Base-by-base conservation (phyloP, 2,113 vertebrate genomes). In the Hydrochoerus hydrochaeris region DNA sequence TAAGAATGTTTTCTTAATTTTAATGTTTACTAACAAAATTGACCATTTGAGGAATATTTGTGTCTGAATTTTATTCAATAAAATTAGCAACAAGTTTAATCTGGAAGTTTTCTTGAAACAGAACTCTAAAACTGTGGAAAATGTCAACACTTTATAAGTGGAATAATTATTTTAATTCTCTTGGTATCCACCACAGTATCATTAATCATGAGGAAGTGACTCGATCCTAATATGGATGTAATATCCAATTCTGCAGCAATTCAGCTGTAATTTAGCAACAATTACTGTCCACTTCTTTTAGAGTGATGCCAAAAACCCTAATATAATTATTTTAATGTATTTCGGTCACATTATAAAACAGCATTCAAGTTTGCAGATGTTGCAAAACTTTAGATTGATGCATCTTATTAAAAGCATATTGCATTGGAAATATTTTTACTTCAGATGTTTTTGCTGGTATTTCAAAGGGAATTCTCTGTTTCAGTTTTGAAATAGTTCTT, bases 211-310 rank as follows among this genome's bases (percentile, higher is more conserved):
- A 91, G 91, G 71, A 97, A 97, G 7, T 95, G 78, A 92, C 38
- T 87, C 62, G 60, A 98, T 97, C 78, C 86, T 98, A 98, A 97
- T 98, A 94, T 75, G 90, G 62, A 94, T 98, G 85, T 96, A 98
- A 98, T 97, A 97, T 92, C 88, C 97, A 94, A 97, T 91, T 98
- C 96, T 95, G 73, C 46, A 94, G 98, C 97, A 97, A 97, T 97
- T 98, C 93, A 95, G 89, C 91, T 97, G 73, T 96, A 97, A 95
- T 98, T 98, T 98, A 98, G 97, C 93, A 97, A 97, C 95, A 98
- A 97, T 98, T 98, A 97, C 91, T 98, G 96, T 97, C 97, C 97
- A 91, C 87, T 97, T 97, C 97, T 96, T 98, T 96, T 96, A 98
- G 98, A 98, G 44, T 87, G 91, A 96, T 97, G 96, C 87, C 96